Evolutionary conservation across 2,797 vertebrate species (phyloP), one percentile per base, ranked within the genome.

Genomic region (Euphonia xanthogaster): DNA sequence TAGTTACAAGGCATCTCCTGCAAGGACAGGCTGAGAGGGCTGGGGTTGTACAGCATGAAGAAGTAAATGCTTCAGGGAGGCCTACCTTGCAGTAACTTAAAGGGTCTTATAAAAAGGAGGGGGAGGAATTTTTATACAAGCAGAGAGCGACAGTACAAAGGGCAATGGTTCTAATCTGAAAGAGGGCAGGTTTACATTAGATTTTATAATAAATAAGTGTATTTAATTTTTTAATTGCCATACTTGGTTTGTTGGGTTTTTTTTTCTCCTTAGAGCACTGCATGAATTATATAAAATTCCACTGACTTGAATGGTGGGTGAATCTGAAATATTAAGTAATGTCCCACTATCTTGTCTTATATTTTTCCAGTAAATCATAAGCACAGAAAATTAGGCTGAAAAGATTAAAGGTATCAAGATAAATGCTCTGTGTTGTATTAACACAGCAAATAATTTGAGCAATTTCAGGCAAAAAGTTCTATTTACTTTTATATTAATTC

Each of bases 241-340:
- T 51, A 60, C 4, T 45, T 75, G 2, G 1, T 27, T 55, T 35
- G 4, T 21, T 18, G 25, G 10, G 13, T 2, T 1, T 16, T 37
- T 37, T 62, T 50, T 50, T 12, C 14, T 35, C 9, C 23, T 68
- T 72, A 63, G 1, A 9, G 23, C 1, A 3, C n/a, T 33, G 7
- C 11, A 35, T 63, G 18, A 63, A 37, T 53, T 61, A 31, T n/a
- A 78, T 7, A 3, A 79, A n/a, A 39, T 70, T 90, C 22, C 21
- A 37, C 20, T 76, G 28, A 45, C 9, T 83, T 68, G 27, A 88
- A 3, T 8, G 9, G 7, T 40, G 10, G 6, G 3, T 57, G 23
- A 75, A 67, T 65, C 18, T 81, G 24, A 81, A 75, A 68, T 57
- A 63, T 22, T 27, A 74, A 68, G 11, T 40, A 68, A 57, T 12